Conservation (phyloP, 2,888 invertebrate genomes). For the Calephelis perditalis region DNA sequence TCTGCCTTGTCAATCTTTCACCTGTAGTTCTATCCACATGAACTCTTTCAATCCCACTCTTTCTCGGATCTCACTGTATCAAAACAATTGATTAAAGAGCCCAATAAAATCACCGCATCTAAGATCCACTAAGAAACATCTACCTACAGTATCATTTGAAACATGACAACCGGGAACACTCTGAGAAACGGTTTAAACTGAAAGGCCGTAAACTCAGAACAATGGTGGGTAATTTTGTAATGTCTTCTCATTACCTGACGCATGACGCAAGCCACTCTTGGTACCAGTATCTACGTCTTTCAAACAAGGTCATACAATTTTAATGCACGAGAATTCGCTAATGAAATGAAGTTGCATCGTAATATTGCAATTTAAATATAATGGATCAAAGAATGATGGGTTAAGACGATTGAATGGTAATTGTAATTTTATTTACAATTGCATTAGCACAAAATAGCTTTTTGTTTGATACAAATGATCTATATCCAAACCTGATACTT, state of each 20-base stretch:
- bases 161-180: conserved; percentile 50
- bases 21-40: too few relatives aligned
- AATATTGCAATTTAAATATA: conserved; percentile 27
- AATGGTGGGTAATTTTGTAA: conserved; percentile 74
- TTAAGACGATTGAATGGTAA: conserved; percentile 5
- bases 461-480: neutral
- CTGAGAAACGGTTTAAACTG: conserved; percentile 37
- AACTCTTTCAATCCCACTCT: too few relatives aligned
- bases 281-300: conserved; percentile 34
- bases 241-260: conserved; percentile 67
- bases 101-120: neutral
- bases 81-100: neutral
- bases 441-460: conserved; percentile 7
- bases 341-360: conserved; percentile 2
- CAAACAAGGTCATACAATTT: conserved; percentile 48
- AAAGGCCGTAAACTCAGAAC: conserved; percentile 59
- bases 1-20: too few relatives aligned
- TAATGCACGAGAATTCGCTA: conserved; percentile 36
- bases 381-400: conserved; percentile 15
- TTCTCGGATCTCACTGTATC: too few relatives aligned
- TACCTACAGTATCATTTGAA: conserved; percentile 32
- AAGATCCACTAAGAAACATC: conserved; percentile 45
- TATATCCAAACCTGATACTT: too few relatives aligned
- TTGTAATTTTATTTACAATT: neutral
- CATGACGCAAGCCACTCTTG: conserved; percentile 57